Conservation (phyloP, 2,797 vertebrate genomes). For the Otolemur crassicaudatus region DNA sequence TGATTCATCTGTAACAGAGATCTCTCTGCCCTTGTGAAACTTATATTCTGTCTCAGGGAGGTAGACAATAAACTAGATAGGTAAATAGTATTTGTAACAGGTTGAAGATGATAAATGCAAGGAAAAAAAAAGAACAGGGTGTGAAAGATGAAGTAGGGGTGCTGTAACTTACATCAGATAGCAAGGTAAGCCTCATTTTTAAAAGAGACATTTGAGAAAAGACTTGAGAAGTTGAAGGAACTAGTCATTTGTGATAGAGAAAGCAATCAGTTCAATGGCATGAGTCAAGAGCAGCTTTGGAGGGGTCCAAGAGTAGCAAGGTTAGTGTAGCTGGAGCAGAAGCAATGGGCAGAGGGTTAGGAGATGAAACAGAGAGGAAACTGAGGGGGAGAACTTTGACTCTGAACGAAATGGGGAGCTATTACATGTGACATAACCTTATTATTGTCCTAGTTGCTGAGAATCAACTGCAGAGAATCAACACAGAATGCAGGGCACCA, state of each 20-base stretch:
- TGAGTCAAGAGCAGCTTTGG: background rate
- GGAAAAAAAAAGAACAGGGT: background rate
- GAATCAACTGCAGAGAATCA: background rate
- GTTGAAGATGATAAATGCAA: background rate
- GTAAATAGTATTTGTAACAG: background rate
- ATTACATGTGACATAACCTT: background rate
- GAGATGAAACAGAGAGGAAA: background rate
- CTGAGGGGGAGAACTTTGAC: background rate
- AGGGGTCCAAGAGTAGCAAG: background rate
- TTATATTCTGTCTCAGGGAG: background rate
- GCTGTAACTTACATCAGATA: background rate
- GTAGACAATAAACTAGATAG: background rate
- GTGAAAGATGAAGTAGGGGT: background rate
- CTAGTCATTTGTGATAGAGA: background rate
- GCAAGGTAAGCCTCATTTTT: background rate
- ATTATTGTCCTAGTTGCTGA: background rate
- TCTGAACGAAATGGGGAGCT: background rate
- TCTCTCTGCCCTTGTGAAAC: background rate
- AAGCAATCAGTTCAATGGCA: background rate
- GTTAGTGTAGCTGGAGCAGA: background rate
- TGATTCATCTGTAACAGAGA: slow-evolving; percentile 11
- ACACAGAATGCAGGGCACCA: background rate
- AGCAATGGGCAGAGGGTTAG: background rate
- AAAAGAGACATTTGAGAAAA: slow-evolving; percentile 4
- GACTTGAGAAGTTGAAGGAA: background rate